Base-by-base conservation (phyloP, 2,113 vertebrate species). In the Bostrychus sinensis region DNA sequence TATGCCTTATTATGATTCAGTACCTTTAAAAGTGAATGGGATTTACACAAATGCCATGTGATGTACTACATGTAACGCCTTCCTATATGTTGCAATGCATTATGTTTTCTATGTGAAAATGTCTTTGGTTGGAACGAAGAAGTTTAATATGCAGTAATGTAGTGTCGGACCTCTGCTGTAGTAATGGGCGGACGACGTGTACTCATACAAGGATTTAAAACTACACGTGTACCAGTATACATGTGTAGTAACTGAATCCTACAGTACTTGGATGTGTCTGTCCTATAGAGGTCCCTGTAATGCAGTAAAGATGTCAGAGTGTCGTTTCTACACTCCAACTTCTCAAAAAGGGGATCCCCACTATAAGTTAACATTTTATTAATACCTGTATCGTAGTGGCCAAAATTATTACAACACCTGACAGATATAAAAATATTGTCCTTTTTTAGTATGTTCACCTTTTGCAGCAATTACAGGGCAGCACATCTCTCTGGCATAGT, bases 301-400 rank as follows among this genome's bases (percentile, higher is more conserved):
- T 85, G 87, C 86, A 89, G 84, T 89, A 89, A 84, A 77, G 87
- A 87, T 85, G 83, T 89, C 80, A 75, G 73, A 69, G 80, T 83
- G 66, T 80, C 66, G 62, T 57, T 78, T 71, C 37, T 41, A 73
- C 60, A 66, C 62, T 43, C 50, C 83, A 81, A 54, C 74, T 77
- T 85, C 56, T 67, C 42, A 19, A 54, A 51, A 69, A 65, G 66
- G 72, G 70, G 54, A 67, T 71, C 46, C 76, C 76, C 67, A 73
- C 26, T 65, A 62, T 70, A 75, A 57, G 59, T 38, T 13, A 37
- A 42, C 0, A 3, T 37, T 26, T 56, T 53, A 20, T 13, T 32
- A 54, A 22, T 23, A 22, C 4, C 5, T 23, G 7, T 25, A 48
- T 25, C 23, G 11, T 46, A 22, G 22, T 25, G 45, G 45, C 25